Conservation (phyloP, 2,797 vertebrate genomes). For the Neomorphus geoffroyi region DNA sequence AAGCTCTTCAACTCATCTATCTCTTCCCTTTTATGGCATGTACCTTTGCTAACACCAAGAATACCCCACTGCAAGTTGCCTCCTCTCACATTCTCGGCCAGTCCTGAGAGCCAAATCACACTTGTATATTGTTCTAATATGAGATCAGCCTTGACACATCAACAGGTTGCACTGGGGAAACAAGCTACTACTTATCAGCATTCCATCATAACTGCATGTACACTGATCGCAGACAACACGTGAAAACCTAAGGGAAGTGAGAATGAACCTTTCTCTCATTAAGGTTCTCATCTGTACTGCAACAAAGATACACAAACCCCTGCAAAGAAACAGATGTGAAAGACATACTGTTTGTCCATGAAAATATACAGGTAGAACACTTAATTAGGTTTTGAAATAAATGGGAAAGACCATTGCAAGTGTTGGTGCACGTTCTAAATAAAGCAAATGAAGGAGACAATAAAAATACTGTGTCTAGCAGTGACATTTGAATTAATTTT, state of each 20-base stretch:
- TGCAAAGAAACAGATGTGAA: neutral
- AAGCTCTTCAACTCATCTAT: neutral
- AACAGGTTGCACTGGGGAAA: neutral
- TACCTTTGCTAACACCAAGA: neutral
- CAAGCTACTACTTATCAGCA: neutral
- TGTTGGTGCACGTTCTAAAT: neutral
- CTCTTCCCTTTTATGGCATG: neutral
- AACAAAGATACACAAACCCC: neutral
- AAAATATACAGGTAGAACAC: neutral
- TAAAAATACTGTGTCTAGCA: neutral
- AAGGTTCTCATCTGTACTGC: neutral
- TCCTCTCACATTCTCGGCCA: neutral
- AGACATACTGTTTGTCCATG: neutral
- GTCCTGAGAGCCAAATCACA: neutral
- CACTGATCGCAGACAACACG: neutral
- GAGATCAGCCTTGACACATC: neutral
- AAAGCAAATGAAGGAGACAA: neutral
- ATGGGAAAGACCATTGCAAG: neutral
- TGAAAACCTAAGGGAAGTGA: neutral
- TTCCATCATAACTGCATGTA: fast-evolving
- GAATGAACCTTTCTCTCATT: neutral
- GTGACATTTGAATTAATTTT: neutral
- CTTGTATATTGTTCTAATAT: neutral
- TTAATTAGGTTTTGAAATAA: neutral
- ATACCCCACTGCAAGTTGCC: neutral